Evolutionary conservation across 2,888 invertebrate species (phyloP).

Genomic region (Corythucha ciliata): DNA sequence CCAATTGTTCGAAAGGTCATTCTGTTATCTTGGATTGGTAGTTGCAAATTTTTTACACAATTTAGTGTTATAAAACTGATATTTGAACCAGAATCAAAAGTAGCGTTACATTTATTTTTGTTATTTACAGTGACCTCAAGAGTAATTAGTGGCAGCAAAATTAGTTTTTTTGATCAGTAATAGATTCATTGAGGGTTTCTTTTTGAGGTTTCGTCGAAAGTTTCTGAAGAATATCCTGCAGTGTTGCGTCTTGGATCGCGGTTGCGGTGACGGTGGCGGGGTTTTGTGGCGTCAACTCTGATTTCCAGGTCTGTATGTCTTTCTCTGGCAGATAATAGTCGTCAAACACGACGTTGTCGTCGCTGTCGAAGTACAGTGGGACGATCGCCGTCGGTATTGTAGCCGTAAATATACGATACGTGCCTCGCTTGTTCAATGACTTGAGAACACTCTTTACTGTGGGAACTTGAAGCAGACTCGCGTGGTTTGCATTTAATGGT

Average conservation of each 20-base stretch:
- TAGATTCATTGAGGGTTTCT: constrained; percentile 1
- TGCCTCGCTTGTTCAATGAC: constrained; percentile 2
- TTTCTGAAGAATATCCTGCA: constrained; percentile 7
- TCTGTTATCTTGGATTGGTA: not conserved
- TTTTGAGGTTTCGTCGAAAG: not conserved
- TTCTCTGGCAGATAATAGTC: constrained; percentile 12
- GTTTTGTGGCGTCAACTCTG: not conserved
- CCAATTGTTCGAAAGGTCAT: constrained; percentile 4
- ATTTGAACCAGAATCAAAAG: not conserved
- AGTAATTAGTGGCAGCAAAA: not conserved
- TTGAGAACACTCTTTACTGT: constrained; percentile 3
- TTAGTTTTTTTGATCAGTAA: constrained; percentile 1
- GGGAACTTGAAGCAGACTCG: not conserved
- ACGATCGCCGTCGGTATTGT: constrained; percentile 11
- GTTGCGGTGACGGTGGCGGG: not conserved
- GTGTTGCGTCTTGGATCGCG: not conserved
- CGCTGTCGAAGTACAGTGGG: constrained; percentile 12
- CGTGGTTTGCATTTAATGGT: too few relatives aligned
- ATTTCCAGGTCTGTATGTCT: constrained; percentile 1
- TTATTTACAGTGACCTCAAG: not conserved
- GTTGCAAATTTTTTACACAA: not conserved
- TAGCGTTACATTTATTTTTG: too few relatives aligned
- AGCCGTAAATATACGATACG: constrained; percentile 13
- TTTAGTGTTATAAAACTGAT: not conserved
- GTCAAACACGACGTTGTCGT: constrained; percentile 14